A percentile compares a stretch with the other conserved stretches of the same genome.
Evolutionary conservation across 2,888 invertebrate species (phyloP).

Genomic region (Eumacrocentrus americanus): DNA sequence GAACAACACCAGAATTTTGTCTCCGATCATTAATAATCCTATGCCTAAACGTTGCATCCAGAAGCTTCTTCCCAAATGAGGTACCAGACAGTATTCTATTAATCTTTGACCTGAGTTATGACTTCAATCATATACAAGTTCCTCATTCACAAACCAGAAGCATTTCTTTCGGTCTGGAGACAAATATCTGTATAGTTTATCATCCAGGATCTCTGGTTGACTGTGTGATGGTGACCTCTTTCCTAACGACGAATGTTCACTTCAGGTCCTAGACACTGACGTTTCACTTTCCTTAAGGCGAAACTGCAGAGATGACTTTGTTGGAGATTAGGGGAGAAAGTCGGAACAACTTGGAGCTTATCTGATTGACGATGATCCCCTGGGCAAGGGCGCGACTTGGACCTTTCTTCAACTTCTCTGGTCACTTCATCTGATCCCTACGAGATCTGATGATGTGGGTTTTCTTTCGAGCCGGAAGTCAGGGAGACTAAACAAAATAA

Average conservation of each 20-base stretch:
- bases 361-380: no score
- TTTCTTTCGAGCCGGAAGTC: not conserved
- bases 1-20: not conserved
- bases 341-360: no score
- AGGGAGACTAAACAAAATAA: not conserved
- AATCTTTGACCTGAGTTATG: not conserved
- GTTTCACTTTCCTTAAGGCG: no score
- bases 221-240: no score
- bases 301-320: no score
- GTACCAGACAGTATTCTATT: constrained; percentile 24
- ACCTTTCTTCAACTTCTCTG: no score
- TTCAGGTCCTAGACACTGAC: no score
- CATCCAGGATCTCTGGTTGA: not conserved
- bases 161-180: not conserved
- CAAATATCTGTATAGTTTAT: not conserved
- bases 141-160: not conserved
- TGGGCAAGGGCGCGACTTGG: no score
- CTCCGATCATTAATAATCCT: constrained; percentile 48
- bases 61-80: constrained; percentile 38
- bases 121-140: not conserved
- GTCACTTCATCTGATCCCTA: not conserved
- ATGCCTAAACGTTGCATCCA: constrained; percentile 41
- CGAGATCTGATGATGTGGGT: no score
- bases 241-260: no score
- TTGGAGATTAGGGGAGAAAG: no score